Evolutionary conservation across 2,797 vertebrate genomes (phyloP).

Genomic region (Malacoctenus gilli): DNA sequence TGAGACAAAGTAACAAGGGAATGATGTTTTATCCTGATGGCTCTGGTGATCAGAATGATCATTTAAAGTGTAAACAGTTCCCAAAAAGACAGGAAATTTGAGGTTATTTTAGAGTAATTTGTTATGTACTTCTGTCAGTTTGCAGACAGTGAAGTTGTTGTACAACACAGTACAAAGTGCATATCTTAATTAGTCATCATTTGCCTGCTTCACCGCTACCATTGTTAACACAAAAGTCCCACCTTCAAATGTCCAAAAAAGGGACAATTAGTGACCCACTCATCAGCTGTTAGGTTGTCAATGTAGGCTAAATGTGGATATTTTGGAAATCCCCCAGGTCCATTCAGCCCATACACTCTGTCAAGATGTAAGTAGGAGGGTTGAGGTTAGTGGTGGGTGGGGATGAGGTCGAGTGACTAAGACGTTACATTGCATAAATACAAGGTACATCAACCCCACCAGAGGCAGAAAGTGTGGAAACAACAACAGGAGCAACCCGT

Average conservation of each 20-base stretch:
- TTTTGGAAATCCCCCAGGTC: constrained; percentile 75
- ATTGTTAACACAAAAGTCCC: not conserved
- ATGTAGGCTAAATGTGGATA: constrained; percentile 63
- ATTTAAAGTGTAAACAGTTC: no score
- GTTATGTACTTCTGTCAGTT: not conserved
- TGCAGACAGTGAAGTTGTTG: not conserved
- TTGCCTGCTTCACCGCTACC: constrained; percentile 5
- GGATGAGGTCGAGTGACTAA: constrained; percentile 75
- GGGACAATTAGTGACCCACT: constrained; percentile 27
- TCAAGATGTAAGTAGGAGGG: constrained; percentile 65
- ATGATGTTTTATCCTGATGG: no score
- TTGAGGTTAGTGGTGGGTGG: constrained; percentile 65
- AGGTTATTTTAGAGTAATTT: no score
- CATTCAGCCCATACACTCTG: constrained; percentile 35
- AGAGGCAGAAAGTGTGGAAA: constrained; percentile 43
- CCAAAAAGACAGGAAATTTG: no score
- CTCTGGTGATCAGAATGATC: no score
- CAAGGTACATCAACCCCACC: constrained; percentile 48
- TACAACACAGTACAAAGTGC: constrained; percentile 3
- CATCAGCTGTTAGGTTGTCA: constrained; percentile 52
- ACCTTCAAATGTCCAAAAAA: no score
- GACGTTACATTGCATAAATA: constrained; percentile 77
- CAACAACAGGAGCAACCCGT: constrained; percentile 50
- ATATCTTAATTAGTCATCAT: constrained; percentile 16
- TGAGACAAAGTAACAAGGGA: no score